These are phyloP conservation scores for Eupelmus urozonus DNA, from an alignment of 2,888 invertebrate genomes.

Conservation along the genomic window DNA sequence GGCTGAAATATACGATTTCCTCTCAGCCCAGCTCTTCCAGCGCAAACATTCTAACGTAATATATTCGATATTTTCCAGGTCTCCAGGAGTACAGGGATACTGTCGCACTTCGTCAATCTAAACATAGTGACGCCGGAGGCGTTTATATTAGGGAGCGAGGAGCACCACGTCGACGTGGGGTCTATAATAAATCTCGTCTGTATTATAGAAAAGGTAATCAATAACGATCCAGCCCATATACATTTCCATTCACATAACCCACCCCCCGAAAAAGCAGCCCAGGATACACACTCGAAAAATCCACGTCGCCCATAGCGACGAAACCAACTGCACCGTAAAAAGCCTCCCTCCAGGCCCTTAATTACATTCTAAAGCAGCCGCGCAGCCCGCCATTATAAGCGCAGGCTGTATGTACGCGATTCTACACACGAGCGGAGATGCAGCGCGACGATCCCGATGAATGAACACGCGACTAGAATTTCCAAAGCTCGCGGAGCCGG, in stretches of 20 bases:
- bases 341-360: slow-evolving; percentile 26
- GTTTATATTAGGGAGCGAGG: slow-evolving; percentile 89
- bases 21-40: neutral
- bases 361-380: slow-evolving; percentile 39
- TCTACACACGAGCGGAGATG: neutral
- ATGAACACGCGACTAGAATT: slow-evolving; percentile 45
- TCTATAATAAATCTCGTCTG: slow-evolving; percentile 93
- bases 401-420: neutral
- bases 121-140: slow-evolving; percentile 94
- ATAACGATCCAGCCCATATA: too few species aligned
- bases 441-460: slow-evolving; percentile 20
- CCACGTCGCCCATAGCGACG: too few species aligned
- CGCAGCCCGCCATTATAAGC: neutral
- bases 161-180: slow-evolving; percentile 93
- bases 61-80: slow-evolving; percentile 80
- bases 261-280: neutral
- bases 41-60: neutral
- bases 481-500: slow-evolving; percentile 33
- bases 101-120: slow-evolving; percentile 92
- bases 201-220: slow-evolving; percentile 91
- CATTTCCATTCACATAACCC: neutral
- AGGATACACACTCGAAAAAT: neutral
- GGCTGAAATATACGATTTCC: too few species aligned
- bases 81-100: slow-evolving; percentile 88
- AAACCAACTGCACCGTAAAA: neutral